Percentiles rank a stretch among this genome's conserved stretches.
Evolutionary conservation across 2,888 invertebrate species (phyloP).

Genomic region (Hirtodrosophila cameraria): DNA sequence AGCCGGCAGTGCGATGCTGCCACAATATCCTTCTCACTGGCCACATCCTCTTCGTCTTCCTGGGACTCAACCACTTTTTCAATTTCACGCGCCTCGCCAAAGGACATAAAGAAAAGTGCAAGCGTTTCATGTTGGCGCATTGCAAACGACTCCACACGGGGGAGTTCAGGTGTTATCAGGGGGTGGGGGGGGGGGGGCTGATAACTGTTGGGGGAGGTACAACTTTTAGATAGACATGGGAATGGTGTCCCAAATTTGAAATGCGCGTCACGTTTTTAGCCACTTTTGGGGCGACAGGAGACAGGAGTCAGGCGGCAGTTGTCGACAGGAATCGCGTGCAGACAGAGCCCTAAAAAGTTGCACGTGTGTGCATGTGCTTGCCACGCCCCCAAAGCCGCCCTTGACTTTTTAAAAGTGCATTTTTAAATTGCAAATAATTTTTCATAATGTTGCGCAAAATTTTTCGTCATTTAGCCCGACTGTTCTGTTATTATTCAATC

Average conservation of each 20-base stretch:
- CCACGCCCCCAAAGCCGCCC: slow-evolving; percentile 18
- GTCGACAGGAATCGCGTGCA: slow-evolving; percentile 49
- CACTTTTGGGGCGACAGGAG: slow-evolving; percentile 62
- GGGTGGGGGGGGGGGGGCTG: not conserved
- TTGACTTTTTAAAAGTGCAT: slow-evolving; percentile 50
- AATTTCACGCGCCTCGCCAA: slow-evolving; percentile 59
- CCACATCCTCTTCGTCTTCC: no score
- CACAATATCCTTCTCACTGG: slow-evolving; percentile 1
- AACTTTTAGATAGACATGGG: slow-evolving; percentile 9
- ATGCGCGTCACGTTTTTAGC: slow-evolving; percentile 69
- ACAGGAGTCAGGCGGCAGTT: slow-evolving; percentile 45
- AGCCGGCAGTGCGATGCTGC: slow-evolving; percentile 38
- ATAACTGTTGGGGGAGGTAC: not conserved
- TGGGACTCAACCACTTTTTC: slow-evolving; percentile 49
- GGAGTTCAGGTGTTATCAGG: slow-evolving; percentile 47
- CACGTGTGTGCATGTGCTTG: slow-evolving; percentile 58
- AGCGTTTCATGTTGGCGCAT: slow-evolving; percentile 54
- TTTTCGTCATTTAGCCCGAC: slow-evolving; percentile 9
- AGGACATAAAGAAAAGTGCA: slow-evolving; percentile 71
- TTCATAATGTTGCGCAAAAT: slow-evolving; percentile 34
- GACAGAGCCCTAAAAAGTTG: slow-evolving; percentile 53
- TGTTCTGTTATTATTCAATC: slow-evolving; percentile 56
- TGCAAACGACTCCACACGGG: slow-evolving; percentile 26
- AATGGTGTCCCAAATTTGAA: slow-evolving; percentile 29
- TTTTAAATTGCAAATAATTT: slow-evolving; percentile 58